Base-by-base conservation (phyloP, 2,888 invertebrate genomes). In the Macrophya annulata region DNA sequence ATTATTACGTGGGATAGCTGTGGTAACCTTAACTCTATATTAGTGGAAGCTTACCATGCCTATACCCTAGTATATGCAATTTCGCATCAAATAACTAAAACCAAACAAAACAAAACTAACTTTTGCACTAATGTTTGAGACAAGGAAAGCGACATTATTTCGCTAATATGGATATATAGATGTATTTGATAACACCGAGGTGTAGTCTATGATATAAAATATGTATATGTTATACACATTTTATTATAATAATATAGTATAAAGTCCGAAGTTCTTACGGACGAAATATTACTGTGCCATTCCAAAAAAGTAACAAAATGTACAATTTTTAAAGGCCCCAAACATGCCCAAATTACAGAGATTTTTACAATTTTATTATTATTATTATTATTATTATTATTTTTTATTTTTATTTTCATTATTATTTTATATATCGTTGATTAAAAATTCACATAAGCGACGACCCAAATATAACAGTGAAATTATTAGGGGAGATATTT, bases 211-310 rank as follows among this genome's bases (percentile, higher is more conserved):
- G 10, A 62, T 25, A 62, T 4, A 25, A 62, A 62, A 25, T 62
- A 62, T 62, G 25, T 25, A 12, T 62, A n/a, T 55, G 12, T 25
- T 62, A 12, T 62, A 25, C 21, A 3, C 4, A 62, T 62, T 62
- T 25, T 62, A 62, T 25, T 62, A 25, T 62, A 10, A 62, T 62
- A 62, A 21, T 62, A 62, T 62, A 62, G 9, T 25, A 62, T 62
- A 68, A 62, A 62, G 62, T 37, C 17, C 37, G 12, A 37, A 37
- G 31, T 68, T 62, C 0, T 62, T 9, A 68, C 8, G 37, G 68
- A 37, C 6, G 8, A 68, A 71, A 68, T 76, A 45, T 21, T 85
- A 82, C 81, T 85, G 85, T 86, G 86, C 86, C 85, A 86, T 86
- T 68, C 37, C 68, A 37, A 68, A 68, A 17, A 31, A 68, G 17